Base-by-base conservation (phyloP, 2,797 vertebrate genomes). In the Myotis pilosus region DNA sequence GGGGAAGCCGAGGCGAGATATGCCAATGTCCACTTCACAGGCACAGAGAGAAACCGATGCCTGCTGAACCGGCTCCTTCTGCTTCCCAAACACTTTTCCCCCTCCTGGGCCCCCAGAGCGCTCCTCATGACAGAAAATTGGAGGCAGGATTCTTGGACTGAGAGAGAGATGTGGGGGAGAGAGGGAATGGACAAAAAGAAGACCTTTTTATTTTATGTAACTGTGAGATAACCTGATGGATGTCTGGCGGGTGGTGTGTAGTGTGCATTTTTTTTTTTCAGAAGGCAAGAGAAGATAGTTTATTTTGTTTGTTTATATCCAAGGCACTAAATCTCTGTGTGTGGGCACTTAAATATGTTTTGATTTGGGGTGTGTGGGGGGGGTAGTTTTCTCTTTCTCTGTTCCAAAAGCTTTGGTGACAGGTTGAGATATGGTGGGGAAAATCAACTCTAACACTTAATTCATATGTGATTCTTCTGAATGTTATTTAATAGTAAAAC, bases 21-120 rank as follows among this genome's bases (percentile, higher is more conserved):
- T 98, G 98, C 98, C 98, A 98, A 96, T 98, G 98, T 98, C 98
- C 97, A 95, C 98, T 98, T 98, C 98, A 97, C 97, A 97, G 96
- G 97, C 98, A 94, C 97, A 95, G 97, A 98, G 94, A 98, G 97
- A 98, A 98, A 95, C 96, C 92, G 82, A 89, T 95, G 97, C 96
- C 96, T 97, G 96, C 97, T 12, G 96, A 97, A 97, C 96, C 30
- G 81, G 89, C 96, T 95, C 95, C 92, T 92, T 92, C 93, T 91
- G 75, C 49, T 92, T 90, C 79, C 83, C 92, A 90, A 92, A 87
- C 0, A n/a, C 93, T 96, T 95, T 60, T 80, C 96, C 96, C 95
- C 96, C 74, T 51, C 33, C 55, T 1, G 7, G 55, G 78, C 71
- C 89, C 94, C 95, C 64, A 90, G 97, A 97, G 96, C 94, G 94